Evolutionary conservation across 2,888 invertebrate genomes (phyloP).

Genomic region (Ormyrus nitidulus): DNA sequence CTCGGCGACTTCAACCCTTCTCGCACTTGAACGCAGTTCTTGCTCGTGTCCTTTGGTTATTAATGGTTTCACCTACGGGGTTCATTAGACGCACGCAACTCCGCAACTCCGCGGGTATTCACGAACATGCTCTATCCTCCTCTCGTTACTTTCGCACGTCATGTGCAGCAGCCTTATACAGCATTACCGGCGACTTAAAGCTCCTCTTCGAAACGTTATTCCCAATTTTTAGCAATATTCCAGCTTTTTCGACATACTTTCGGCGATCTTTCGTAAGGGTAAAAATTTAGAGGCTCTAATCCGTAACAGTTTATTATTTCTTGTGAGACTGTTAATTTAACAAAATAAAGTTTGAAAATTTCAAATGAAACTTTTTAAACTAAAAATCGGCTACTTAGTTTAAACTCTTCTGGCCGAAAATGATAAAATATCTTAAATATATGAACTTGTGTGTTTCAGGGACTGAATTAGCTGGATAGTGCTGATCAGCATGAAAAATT

Average conservation of each 20-base stretch:
- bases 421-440: too few relatives aligned
- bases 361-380: too few relatives aligned
- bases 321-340: too few relatives aligned
- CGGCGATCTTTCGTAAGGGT: too few relatives aligned
- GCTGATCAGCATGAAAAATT: neutral
- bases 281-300: too few relatives aligned
- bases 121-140: conserved; percentile 53
- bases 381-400: too few relatives aligned
- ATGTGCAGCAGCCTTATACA: conserved; percentile 54
- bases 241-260: too few relatives aligned
- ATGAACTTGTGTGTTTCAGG: conserved; percentile 18
- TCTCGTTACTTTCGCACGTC: conserved; percentile 58
- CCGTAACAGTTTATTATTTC: too few relatives aligned
- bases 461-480: conserved; percentile 35
- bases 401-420: too few relatives aligned
- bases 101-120: conserved; percentile 56
- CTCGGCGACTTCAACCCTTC: conserved; percentile 10
- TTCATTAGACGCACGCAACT: conserved; percentile 71
- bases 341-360: too few relatives aligned
- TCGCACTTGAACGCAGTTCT: conserved; percentile 44
- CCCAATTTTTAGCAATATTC: too few relatives aligned
- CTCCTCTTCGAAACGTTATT: neutral
- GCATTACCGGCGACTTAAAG: neutral
- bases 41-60: conserved; percentile 66
- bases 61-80: conserved; percentile 72